phyloP scores from a whole-genome alignment of 2,888 invertebrate genomes.

The Cistogaster globosa region DNA sequence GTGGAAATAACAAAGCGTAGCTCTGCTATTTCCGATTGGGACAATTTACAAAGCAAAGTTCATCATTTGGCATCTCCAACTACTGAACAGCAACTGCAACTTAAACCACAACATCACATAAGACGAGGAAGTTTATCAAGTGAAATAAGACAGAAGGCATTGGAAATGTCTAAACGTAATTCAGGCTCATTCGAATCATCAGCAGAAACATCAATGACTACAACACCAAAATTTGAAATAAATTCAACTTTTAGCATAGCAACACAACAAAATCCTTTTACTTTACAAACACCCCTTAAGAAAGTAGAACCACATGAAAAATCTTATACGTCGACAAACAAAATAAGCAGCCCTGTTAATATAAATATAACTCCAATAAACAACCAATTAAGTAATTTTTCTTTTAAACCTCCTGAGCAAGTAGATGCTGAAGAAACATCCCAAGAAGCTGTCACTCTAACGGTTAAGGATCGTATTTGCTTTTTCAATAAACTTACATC shows the following conservation, averaged over 20 bases:
- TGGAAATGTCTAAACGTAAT: slow-evolving; percentile 77
- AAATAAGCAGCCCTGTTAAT: not conserved
- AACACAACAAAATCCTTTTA: not conserved
- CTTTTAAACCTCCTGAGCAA: slow-evolving; percentile 1
- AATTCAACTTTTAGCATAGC: not conserved
- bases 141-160: slow-evolving; percentile 75
- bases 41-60: not conserved
- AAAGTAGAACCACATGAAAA: not conserved
- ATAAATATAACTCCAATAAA: not conserved
- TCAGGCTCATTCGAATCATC: slow-evolving; percentile 69
- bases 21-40: slow-evolving; percentile 69
- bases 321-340: too few species aligned
- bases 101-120: slow-evolving; percentile 8
- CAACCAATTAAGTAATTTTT: too few species aligned
- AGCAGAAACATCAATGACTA: not conserved
- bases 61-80: not conserved
- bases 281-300: not conserved
- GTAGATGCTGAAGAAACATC: not conserved
- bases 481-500: slow-evolving; percentile 52
- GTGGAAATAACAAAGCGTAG: slow-evolving; percentile 77
- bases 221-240: not conserved
- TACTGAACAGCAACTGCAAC: not conserved
- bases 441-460: not conserved
- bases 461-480: slow-evolving; percentile 57
- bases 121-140: slow-evolving; percentile 73